A percentile compares a stretch with the other conserved stretches of the same genome.
Evolutionary conservation across 2,888 invertebrate species (phyloP).

Genomic region (Chloroclystis v-ata): DNA sequence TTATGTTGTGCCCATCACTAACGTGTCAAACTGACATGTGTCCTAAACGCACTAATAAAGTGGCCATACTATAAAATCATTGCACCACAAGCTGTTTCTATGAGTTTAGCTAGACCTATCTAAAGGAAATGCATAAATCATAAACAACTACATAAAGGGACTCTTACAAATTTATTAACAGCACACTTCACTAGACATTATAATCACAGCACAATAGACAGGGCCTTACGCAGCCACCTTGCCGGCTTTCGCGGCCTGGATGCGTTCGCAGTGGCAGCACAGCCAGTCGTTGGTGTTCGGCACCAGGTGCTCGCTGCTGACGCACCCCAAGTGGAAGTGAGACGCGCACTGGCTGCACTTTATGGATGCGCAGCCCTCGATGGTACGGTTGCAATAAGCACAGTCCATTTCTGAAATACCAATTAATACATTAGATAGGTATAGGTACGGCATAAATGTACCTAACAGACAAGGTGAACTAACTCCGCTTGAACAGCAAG

Average conservation of each 20-base stretch:
- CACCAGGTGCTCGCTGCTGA: slow-evolving; percentile 47
- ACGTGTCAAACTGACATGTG: no score
- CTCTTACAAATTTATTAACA: slow-evolving; percentile 10
- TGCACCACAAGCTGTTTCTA: no score
- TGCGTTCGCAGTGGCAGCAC: slow-evolving; percentile 50
- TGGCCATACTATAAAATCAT: no score
- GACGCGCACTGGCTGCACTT: slow-evolving; percentile 60
- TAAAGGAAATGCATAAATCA: background rate
- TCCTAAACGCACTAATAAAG: no score
- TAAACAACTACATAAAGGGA: background rate
- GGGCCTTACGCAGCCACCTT: slow-evolving; percentile 28
- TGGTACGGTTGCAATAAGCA: slow-evolving; percentile 56
- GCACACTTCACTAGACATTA: slow-evolving; percentile 12
- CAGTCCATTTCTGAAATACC: slow-evolving; percentile 48
- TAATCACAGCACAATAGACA: background rate
- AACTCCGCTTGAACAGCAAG: no score
- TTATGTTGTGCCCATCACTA: no score
- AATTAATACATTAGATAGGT: no score
- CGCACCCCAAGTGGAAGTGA: slow-evolving; percentile 61
- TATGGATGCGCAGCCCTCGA: slow-evolving; percentile 59
- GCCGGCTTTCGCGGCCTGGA: slow-evolving; percentile 30
- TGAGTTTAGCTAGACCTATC: no score
- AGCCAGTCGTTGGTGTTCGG: slow-evolving; percentile 56
- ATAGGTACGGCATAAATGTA: no score
- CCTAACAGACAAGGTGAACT: no score